phyloP scores from a whole-genome alignment of 1,140 invertebrate species.

The Hormaphis cornu region DNA sequence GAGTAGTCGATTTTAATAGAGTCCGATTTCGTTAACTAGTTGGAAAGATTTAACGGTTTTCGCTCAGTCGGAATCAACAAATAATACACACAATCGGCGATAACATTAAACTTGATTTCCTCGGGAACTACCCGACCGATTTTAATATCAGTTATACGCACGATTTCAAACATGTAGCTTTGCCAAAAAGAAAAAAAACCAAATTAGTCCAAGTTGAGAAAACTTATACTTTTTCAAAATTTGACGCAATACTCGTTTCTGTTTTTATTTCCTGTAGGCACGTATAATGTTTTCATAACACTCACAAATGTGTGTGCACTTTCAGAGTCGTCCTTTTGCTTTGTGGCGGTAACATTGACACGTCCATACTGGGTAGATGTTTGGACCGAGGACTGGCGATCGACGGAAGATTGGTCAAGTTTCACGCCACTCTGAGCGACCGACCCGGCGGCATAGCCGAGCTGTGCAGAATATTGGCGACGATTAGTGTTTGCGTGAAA shows the following conservation, averaged over 20 bases:
- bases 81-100: too few species aligned
- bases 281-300: background rate
- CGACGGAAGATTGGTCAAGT: slow-evolving; percentile 76
- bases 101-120: too few species aligned
- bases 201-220: too few species aligned
- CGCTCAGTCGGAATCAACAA: too few species aligned
- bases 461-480: slow-evolving; percentile 62
- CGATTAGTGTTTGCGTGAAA: slow-evolving; percentile 79
- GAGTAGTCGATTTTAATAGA: background rate
- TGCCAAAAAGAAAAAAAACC: too few species aligned
- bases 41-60: background rate
- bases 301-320: background rate
- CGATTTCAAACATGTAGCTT: too few species aligned
- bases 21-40: background rate
- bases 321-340: slow-evolving; percentile 69
- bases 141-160: too few species aligned
- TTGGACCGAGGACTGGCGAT: slow-evolving; percentile 80
- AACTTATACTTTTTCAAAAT: too few species aligned
- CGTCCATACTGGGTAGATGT: slow-evolving; percentile 76
- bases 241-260: background rate
- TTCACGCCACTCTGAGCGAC: slow-evolving; percentile 77
- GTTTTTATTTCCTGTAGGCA: background rate
- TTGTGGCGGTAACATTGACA: slow-evolving; percentile 89
- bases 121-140: too few species aligned
- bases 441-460: slow-evolving; percentile 79